Percentiles rank a stretch among this genome's conserved stretches.
phyloP scores from a whole-genome alignment of 2,888 invertebrate species.

The Fabriciana adippe region DNA sequence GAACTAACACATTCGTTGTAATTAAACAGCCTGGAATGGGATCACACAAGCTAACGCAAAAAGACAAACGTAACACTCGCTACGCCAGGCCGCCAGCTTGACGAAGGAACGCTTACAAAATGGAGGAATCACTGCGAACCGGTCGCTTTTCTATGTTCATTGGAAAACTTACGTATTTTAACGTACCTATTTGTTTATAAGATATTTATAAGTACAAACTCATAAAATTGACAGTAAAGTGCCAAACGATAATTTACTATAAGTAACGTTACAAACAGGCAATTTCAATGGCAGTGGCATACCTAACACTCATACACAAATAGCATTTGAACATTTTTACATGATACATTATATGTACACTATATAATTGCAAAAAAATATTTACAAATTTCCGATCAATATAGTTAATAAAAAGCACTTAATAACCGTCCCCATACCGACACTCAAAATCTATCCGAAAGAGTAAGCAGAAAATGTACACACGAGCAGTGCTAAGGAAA shows the following conservation, averaged over 20 bases:
- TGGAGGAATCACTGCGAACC: conserved; percentile 51
- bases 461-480: conserved; percentile 34
- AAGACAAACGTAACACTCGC: conserved; percentile 32
- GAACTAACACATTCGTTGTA: conserved; percentile 74
- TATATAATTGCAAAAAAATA: conserved; percentile 75
- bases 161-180: conserved; percentile 44
- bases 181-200: conserved; percentile 45
- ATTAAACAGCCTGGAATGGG: conserved; percentile 74
- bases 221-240: conserved; percentile 41
- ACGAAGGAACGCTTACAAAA: conserved; percentile 46
- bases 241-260: conserved; percentile 43
- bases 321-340: conserved; percentile 73
- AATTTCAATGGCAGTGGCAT: conserved; percentile 71
- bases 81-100: conserved; percentile 17
- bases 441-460: conserved; percentile 53
- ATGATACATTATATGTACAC: conserved; percentile 65
- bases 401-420: conserved; percentile 69
- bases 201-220: conserved; percentile 41
- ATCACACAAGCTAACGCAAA: conserved; percentile 51
- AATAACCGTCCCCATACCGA: conserved; percentile 60
- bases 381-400: conserved; percentile 71
- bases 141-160: conserved; percentile 51
- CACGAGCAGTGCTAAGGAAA: conserved; percentile 34
- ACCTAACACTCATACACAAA: conserved; percentile 73
- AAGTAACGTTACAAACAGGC: conserved; percentile 50